Evolutionary conservation across 53 echinoderm and acorn worm genomes (phyloP), one percentile per base, ranked within the genome.

Genomic region (Zoroaster sp.): DNA sequence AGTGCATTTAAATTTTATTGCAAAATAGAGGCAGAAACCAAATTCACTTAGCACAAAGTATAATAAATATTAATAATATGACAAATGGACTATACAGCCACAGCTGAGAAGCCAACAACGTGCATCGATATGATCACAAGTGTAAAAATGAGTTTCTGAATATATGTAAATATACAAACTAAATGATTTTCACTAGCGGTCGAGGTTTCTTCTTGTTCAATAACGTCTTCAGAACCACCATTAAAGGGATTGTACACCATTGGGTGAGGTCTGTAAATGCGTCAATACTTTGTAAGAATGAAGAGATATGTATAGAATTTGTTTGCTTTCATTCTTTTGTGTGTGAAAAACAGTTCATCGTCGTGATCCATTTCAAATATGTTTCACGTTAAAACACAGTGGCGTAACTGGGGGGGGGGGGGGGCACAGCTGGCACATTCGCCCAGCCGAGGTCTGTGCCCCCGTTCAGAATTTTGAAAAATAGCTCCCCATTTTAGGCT

Each of bases 1-100:
- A 34, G 83, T 83, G 71, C 71, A 83, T 69, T 69, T 35, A 70
- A 69, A 23, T 83, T 71, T 83, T 83, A 83, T 83, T 83, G 52
- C 49, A 83, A 83, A 83, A 83, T 83, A 83, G 40, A 83, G 83
- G 83, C 83, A 51, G 45, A 70, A 83, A 83, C 69, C 71, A 70
- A 34, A 69, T 83, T 83, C 69, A 83, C 83, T 83, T 70, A 47
- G 31, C 47, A 83, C 69, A 70, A 71, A 70, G 25, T 49, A 49
- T n/a, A 83, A 83, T 83, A 70, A 70, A 69, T 49, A 47, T 35
- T 79, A 3, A 71, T 35, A 44, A 44, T 17, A 18, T 83, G 69
- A 41, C 37, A 63, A 42, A 69, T 70, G 69, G 70, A 70, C 83
- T 21, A 11, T 6, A 46, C 59, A 20, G 25, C 25, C 25, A 55